Evolutionary conservation across 2,797 vertebrate species (phyloP), one percentile per base, ranked within the genome.

Genomic region (Sebastiscus tertius): DNA sequence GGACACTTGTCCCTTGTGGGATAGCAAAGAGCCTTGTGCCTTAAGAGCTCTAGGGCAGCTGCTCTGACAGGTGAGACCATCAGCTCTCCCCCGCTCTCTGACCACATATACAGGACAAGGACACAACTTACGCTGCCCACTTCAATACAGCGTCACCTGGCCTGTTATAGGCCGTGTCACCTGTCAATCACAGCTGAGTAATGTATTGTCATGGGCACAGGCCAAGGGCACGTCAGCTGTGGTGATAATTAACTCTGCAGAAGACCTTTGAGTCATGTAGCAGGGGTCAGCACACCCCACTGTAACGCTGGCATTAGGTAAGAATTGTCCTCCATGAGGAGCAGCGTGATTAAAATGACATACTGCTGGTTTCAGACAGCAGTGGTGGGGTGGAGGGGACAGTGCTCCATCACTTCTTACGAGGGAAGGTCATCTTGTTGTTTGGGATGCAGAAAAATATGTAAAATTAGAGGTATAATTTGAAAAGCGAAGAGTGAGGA

Each of bases 161-260:
- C 58, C 79, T 79, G 63, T 92, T 83, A 90, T 69, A 73, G 74
- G 80, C 39, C 49, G 67, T 75, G 91, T 88, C 93, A 90, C 83
- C 80, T 92, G 88, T 86, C 93, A 92, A 65, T 94, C 91, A 83
- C 59, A 12, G 60, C 39, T 49, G 60, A 65, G 69, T 91, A 81
- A 91, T 87, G 79, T 64, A 75, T 77, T 83, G 81, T 87, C 76
- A 85, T 79, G 87, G 60, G 56, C 83, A 70, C 55, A 52, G 80
- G 77, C 79, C 86, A 85, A 87, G 92, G 87, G 71, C 84, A 58
- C 9, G 8, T 49, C 52, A 73, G 79, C 72, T 78, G 58, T 42
- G 71, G 66, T 69, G 68, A 80, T 88, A 77, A 91, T 92, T 83
- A 83, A 90, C 90, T 89, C 71, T 76, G 77, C 68, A 52, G 63